phyloP scores from a whole-genome alignment of 1,140 invertebrate genomes.

The Heliconius nattereri region DNA sequence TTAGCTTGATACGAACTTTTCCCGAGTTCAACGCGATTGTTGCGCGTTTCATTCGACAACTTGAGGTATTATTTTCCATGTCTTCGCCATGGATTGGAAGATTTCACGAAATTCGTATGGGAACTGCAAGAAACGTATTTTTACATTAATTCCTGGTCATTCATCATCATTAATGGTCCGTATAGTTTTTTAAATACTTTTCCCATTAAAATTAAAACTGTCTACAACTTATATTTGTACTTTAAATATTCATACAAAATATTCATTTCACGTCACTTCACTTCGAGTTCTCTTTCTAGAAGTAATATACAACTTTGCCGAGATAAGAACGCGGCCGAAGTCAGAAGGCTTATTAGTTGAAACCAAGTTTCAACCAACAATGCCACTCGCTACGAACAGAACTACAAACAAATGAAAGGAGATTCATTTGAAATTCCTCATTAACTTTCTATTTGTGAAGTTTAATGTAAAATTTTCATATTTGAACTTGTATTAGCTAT shows the following conservation, averaged over 20 bases:
- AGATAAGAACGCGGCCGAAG: neutral
- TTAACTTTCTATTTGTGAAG: constrained; percentile 4
- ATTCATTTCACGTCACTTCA: constrained; percentile 1
- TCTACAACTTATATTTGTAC: neutral
- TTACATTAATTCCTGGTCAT: too few species aligned
- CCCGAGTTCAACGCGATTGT: too few species aligned
- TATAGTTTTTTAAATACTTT: neutral
- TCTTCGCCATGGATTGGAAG: too few species aligned
- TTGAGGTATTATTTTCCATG: too few species aligned
- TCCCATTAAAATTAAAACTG: neutral
- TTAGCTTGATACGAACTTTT: too few species aligned
- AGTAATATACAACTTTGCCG: neutral
- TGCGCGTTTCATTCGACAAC: too few species aligned
- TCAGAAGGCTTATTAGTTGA: constrained; percentile 6
- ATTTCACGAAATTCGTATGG: too few species aligned
- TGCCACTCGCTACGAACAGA: constrained; percentile 2
- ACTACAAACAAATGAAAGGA: neutral
- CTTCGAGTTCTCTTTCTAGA: neutral
- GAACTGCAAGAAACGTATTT: too few species aligned
- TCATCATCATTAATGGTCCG: too few species aligned
- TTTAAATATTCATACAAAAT: constrained; percentile 2
- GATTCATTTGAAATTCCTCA: neutral
- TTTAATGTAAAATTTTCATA: neutral
- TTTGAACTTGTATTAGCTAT: neutral
- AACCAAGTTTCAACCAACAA: constrained; percentile 3